Base-by-base conservation (phyloP, 2,888 invertebrate genomes). In the Kuschelorhynchus macadamiae region DNA sequence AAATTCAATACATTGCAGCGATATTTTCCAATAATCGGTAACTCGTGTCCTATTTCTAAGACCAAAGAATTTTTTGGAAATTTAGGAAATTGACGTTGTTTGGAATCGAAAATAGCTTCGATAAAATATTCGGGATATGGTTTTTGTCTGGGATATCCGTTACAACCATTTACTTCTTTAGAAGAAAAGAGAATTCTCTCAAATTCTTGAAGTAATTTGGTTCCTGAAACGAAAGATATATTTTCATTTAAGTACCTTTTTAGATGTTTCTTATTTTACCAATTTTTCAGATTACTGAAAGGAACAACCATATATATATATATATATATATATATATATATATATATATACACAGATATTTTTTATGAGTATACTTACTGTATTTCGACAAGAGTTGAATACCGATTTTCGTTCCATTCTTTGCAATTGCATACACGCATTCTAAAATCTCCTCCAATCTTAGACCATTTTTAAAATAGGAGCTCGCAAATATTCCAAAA, bases 401-500 rank as follows among this genome's bases (percentile, higher is more conserved):
- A 5, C n/a, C n/a, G n/a, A 44, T 16, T 14, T 16, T 16, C 2
- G 12, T 25, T 25, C 4, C 8, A 8, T 21, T 17, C 9, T 39
- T 39, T 5, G 1, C 14, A 12, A 2, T 7, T 25, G 20, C 52
- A 49, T 36, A 61, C 5, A 44, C 41, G 17, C 66, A 70, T 8
- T 93, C 83, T 66, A 96, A 88, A 83, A 92, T 91, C 83, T 96
- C 91, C 76, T 94, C 92, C 0, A 92, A 88, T 0, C 93, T 93
- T 71, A 97, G 88, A 70, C 92, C 91, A 0, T 93, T 94, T 80
- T 97, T 96, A 3, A 94, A 95, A 84, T 97, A 97, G 0, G 93
- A 96, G 81, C 96, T 95, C 0, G 92, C 93, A 1, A 97, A 85
- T 81, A 97, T 96, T 11, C 97, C 97, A 0, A 94, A 92, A 4